Conservation (phyloP, 2,888 invertebrate species). For the Pseudococcus viburni region DNA sequence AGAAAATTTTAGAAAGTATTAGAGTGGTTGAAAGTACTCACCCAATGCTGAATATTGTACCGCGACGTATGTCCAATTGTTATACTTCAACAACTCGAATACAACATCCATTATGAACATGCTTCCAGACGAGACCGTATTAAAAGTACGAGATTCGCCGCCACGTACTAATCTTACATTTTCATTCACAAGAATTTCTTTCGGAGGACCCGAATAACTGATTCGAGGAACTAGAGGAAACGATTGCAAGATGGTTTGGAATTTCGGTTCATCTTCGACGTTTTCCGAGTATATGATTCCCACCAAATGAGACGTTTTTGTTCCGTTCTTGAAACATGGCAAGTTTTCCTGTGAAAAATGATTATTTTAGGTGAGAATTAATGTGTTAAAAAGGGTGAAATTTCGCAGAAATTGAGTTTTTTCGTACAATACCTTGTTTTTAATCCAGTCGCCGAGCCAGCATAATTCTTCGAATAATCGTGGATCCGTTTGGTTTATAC, state of each 20-base stretch:
- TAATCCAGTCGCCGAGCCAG: background rate
- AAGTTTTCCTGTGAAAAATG: background rate
- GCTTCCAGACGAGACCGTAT: background rate
- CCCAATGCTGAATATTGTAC: background rate
- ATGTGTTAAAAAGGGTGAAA: background rate
- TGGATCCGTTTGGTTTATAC: background rate
- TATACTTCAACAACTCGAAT: background rate
- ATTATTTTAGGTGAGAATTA: background rate
- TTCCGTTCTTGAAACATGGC: background rate
- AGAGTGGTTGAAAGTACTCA: background rate
- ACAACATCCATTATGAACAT: background rate
- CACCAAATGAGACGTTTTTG: background rate
- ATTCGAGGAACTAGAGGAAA: background rate
- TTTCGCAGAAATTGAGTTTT: background rate
- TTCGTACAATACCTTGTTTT: background rate
- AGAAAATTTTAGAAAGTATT: too few relatives aligned
- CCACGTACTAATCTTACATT: background rate
- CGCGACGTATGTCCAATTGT: background rate
- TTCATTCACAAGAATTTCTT: background rate
- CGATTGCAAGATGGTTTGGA: background rate
- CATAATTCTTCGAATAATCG: background rate
- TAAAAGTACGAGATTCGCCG: background rate
- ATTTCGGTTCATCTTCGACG: background rate
- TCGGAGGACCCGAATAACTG: background rate
- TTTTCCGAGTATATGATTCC: background rate